These are phyloP conservation scores for Noctua fimbriata DNA, from an alignment of 2,888 invertebrate genomes.

Conservation along the genomic window DNA sequence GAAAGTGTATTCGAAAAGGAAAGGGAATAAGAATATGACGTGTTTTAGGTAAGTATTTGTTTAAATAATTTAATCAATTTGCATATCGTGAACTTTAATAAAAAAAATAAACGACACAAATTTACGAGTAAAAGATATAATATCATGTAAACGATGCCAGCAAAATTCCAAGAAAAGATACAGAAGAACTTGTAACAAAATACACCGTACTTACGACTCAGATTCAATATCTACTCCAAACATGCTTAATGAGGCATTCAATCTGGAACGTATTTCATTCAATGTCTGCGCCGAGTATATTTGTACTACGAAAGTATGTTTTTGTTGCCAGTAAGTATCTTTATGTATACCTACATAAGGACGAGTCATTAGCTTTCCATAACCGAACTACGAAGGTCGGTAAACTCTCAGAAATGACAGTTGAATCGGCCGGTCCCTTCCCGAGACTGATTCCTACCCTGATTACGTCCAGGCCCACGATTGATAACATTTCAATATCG, in stretches of 20 bases:
- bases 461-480: slow-evolving; percentile 64
- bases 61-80: neutral
- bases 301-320: slow-evolving; percentile 21
- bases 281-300: slow-evolving; percentile 35
- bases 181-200: slow-evolving; percentile 25
- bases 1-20: slow-evolving; percentile 8
- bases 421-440: slow-evolving; percentile 50
- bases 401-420: slow-evolving; percentile 64
- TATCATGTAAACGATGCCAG: neutral
- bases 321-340: slow-evolving; percentile 34
- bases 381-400: slow-evolving; percentile 60
- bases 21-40: neutral
- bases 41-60: neutral
- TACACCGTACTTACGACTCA: slow-evolving; percentile 5
- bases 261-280: slow-evolving; percentile 38
- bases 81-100: neutral
- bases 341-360: slow-evolving; percentile 16
- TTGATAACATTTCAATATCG: slow-evolving; percentile 65
- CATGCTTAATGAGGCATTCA: slow-evolving; percentile 48
- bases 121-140: neutral
- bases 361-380: slow-evolving; percentile 68
- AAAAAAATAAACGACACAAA: neutral
- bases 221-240: slow-evolving; percentile 41
- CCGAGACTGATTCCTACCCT: slow-evolving; percentile 63
- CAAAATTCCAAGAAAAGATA: slow-evolving; percentile 14